Evolutionary conservation across 2,888 invertebrate species (phyloP), one percentile per base, ranked within the genome.

Genomic region (Nomada ruficornis): DNA sequence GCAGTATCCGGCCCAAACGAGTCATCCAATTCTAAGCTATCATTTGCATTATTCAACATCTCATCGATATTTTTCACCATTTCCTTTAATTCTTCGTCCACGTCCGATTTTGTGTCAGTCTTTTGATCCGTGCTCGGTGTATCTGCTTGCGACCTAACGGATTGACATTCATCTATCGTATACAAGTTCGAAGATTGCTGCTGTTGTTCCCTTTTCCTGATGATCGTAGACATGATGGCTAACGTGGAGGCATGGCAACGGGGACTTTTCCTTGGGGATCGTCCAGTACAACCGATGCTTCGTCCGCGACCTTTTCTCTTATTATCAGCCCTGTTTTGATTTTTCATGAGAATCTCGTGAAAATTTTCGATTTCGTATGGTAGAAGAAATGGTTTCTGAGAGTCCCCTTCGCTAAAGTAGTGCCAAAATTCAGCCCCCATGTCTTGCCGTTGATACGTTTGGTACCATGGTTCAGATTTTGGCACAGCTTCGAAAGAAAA

Each of bases 161-260:
- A 57, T 7, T 83, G 83, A 9, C 73, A 79, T 13, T 89, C 89
- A 1, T 89, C 84, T 68, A 82, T 78, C 15, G 67, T 64, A n/a
- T 69, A 67, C 11, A 83, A 50, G n/a, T 36, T 74, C n/a, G 83
- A 52, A 1, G 85, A 10, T 26, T 76, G 80, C 5, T 85, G 86
- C 3, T 91, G 91, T 18, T 90, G 91, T 47, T 94, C 93, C n/a
- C 91, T 86, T 68, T 93, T 93, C 10, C 92, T 88, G 18, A 94
- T 93, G n/a, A 94, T 93, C 23, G 94, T 94, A 3, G 94, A 94
- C 94, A 98, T 95, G 77, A 98, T 97, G 0, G 98, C 98, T 79
- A 98, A 94, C 0, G 98, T 98, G 0, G 98, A 98, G 0, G 98
- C 98, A 91, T 98, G 98, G 92, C 98, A 98, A 29, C 98, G 94